Evolutionary conservation across 2,797 vertebrate genomes (phyloP), one percentile per base, ranked within the genome.

Genomic region (Propithecus perrieri): DNA sequence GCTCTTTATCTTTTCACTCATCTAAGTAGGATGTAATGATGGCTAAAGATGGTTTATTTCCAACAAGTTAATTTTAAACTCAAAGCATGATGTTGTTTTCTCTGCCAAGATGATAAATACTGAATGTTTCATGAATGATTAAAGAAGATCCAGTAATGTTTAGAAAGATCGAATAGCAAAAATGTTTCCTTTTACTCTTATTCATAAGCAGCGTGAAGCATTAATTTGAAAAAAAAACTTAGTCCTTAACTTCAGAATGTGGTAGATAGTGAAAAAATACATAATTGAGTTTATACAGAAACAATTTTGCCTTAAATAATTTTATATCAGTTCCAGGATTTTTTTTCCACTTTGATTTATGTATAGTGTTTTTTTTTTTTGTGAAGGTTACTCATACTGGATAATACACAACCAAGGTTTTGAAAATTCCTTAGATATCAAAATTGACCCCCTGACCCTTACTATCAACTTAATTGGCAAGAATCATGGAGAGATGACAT

Each of bases 31-130:
- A 78, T 81, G 4, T 48, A 83, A 94, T 81, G 28, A 50, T 86
- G 38, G 5, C 59, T 88, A 85, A 65, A 95, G 33, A 69, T 20
- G 5, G 4, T 81, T 81, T 69, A 43, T 79, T 93, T 78, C 43
- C 50, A 86, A 59, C 7, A 85, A 83, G 17, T 84, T 89, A 91
- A 86, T 93, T 93, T 74, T 86, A 93, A 94, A 86, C 33, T 86
- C n/a, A 79, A 97, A 63, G 17, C 2, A 63, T 79, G 22, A 79
- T 85, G 12, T 57, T 94, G 20, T 8, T 85, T 87, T 87, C 24
- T 93, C 63, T 93, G 63, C 38, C 22, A 89, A 85, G 63, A 76
- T 33, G 15, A 79, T 57, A 93, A 92, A 41, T 80, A 50, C 28
- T 61, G 75, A 94, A 59, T 85, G 26, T 12, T 41, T 95, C 43